Evolutionary conservation across 1,140 invertebrate species (phyloP).

Genomic region (Lucilia cuprina): DNA sequence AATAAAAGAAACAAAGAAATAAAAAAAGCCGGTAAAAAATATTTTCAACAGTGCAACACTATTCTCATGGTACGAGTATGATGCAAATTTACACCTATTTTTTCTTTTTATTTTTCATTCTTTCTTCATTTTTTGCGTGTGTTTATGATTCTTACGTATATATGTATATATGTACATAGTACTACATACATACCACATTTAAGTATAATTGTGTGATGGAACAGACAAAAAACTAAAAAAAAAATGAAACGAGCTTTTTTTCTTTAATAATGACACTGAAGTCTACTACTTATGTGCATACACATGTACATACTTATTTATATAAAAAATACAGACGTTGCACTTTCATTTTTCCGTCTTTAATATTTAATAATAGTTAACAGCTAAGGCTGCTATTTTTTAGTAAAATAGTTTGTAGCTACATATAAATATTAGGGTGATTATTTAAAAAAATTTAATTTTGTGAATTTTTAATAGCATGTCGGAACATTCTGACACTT

Average conservation of each 20-base stretch:
- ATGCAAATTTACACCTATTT: slow-evolving; percentile 22
- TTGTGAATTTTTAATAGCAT: no score
- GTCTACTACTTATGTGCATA: not conserved
- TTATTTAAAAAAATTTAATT: no score
- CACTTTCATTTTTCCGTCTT: slow-evolving; percentile 4
- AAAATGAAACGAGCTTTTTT: not conserved
- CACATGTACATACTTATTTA: no score
- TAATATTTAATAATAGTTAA: not conserved
- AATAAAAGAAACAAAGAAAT: slow-evolving; percentile 7
- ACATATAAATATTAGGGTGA: no score
- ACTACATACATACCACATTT: no score
- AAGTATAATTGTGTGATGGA: not conserved
- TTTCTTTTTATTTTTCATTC: not conserved
- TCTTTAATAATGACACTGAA: slow-evolving; percentile 24
- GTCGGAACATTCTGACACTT: no score
- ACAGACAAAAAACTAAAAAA: slow-evolving; percentile 5
- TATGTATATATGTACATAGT: no score
- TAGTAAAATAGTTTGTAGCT: no score
- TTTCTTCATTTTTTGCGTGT: not conserved
- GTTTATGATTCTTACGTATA: not conserved
- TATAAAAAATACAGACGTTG: not conserved
- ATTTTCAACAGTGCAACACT: not conserved
- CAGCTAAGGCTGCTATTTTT: not conserved
- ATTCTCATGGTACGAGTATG: not conserved
- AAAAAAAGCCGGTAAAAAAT: slow-evolving; percentile 1